phyloP scores from a whole-genome alignment of 2,797 vertebrate species.

The Lophius americanus region DNA sequence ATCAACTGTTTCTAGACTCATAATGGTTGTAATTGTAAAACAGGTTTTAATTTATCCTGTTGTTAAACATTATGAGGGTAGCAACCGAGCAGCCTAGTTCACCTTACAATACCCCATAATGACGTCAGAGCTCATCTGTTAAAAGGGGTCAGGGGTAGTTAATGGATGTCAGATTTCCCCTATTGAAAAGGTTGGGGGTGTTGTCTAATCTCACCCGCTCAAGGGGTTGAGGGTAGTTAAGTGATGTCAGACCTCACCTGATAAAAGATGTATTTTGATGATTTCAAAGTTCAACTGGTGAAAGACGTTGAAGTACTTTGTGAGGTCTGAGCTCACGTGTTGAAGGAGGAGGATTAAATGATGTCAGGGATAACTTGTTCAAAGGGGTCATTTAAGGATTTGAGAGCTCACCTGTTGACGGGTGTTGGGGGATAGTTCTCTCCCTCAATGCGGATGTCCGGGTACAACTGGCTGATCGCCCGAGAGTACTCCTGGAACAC shows the following conservation, averaged over 20 bases:
- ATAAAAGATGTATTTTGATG: constrained; percentile 58
- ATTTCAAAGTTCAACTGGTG: constrained; percentile 70
- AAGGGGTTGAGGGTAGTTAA: no score
- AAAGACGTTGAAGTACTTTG: constrained; percentile 55
- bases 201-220: no score
- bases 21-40: neutral
- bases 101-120: neutral
- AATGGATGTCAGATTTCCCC: no score
- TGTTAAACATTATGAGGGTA: neutral
- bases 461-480: constrained; percentile 83
- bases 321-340: constrained; percentile 67
- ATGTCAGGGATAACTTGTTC: no score
- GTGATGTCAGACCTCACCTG: constrained; percentile 64
- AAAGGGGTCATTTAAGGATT: neutral
- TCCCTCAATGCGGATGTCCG: constrained; percentile 82
- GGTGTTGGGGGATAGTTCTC: constrained; percentile 80
- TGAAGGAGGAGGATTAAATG: constrained; percentile 39
- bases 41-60: neutral
- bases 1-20: neutral
- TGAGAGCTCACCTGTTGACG: constrained; percentile 73
- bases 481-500: constrained; percentile 85
- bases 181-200: no score
- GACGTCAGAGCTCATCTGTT: constrained; percentile 70
- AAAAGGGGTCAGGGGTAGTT: constrained; percentile 70
- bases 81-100: neutral